Base-by-base conservation (phyloP, 2,888 invertebrate genomes). In the Ryuthela nishihirai region DNA sequence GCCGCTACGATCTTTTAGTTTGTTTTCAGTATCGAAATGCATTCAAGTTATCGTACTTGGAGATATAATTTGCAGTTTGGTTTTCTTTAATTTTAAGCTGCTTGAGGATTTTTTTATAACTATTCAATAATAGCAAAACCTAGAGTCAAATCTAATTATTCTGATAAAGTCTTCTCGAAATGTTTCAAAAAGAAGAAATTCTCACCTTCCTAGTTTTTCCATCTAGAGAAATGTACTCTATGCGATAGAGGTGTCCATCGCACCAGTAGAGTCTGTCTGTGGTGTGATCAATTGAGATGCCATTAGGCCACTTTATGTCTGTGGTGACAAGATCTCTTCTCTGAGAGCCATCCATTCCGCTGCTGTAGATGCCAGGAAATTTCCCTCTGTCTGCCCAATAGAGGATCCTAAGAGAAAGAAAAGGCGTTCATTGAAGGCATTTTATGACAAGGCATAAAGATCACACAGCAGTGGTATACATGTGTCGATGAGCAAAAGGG, bases 341-440 rank as follows among this genome's bases (percentile, higher is more conserved):
- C 1, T 81, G 69, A 1, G 80, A 76, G 3, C 95, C 97, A 74
- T 97, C 90, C 94, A 97, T 92, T 6, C 82, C 81, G 6, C 91
- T 82, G 7, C 80, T 77, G 67, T 85, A 87, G 66, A 97, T 91
- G 69, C 85, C 80, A 0, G 77, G 9, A 0, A 87, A 82, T 7
- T 76, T 77, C 3, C 88, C 88, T 87, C 89, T 92, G 73, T 95
- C 93, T 0, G 88, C 84, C 93, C 94, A 97, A 75, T 84, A 95
- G 83, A 97, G 85, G 67, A 80, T 76, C 2, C 89, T 89, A 69
- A 44, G 74, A 69, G 47, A 18, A 24, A 6, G 3, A 21, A n/a
- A 41, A 10, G 21, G 20, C 9, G 3, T 3, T 12, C n/a, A n/a
- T 17, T 29, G 10, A 29, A 29, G n/a, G 29, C n/a, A n/a, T n/a